Evolutionary conservation across 2,888 invertebrate genomes (phyloP).

Genomic region (Strigamia transsilvanica): DNA sequence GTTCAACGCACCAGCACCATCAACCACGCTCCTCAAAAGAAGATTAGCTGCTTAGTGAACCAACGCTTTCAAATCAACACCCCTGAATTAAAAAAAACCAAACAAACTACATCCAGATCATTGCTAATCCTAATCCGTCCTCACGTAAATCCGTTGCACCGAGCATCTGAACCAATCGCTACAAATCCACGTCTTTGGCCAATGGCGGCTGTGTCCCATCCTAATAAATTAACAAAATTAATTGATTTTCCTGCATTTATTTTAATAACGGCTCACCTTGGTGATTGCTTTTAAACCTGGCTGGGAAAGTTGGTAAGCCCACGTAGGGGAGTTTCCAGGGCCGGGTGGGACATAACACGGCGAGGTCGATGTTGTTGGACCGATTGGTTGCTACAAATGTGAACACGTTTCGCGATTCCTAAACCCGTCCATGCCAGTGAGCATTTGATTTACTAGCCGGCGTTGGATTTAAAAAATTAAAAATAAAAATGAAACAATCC

Average conservation of each 20-base stretch:
- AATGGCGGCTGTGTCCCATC: slow-evolving; percentile 67
- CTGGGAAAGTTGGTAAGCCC: slow-evolving; percentile 80
- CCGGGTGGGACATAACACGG: slow-evolving; percentile 88
- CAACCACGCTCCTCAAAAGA: too few species aligned
- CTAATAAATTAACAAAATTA: too few species aligned
- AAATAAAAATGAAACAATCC: too few species aligned
- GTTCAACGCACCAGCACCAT: too few species aligned
- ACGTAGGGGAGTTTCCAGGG: slow-evolving; percentile 90
- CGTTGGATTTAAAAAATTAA: neutral
- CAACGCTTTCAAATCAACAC: neutral
- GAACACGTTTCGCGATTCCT: slow-evolving; percentile 78
- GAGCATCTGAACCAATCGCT: slow-evolving; percentile 73
- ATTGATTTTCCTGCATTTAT: too few species aligned
- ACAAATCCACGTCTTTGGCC: slow-evolving; percentile 78
- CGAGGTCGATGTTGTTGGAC: slow-evolving; percentile 96
- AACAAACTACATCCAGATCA: neutral
- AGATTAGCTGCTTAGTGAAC: too few species aligned
- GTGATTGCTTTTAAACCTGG: slow-evolving; percentile 84
- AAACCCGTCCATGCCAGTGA: slow-evolving; percentile 95
- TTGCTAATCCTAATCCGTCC: slow-evolving; percentile 50
- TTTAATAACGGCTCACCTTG: slow-evolving; percentile 68
- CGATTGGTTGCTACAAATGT: slow-evolving; percentile 96
- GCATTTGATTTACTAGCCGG: slow-evolving; percentile 70
- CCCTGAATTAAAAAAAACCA: neutral
- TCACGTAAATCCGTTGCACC: slow-evolving; percentile 79